Percentiles rank a stretch among this genome's conserved stretches.
phyloP scores from a whole-genome alignment of 2,888 invertebrate species.

The Gortyna flavago region DNA sequence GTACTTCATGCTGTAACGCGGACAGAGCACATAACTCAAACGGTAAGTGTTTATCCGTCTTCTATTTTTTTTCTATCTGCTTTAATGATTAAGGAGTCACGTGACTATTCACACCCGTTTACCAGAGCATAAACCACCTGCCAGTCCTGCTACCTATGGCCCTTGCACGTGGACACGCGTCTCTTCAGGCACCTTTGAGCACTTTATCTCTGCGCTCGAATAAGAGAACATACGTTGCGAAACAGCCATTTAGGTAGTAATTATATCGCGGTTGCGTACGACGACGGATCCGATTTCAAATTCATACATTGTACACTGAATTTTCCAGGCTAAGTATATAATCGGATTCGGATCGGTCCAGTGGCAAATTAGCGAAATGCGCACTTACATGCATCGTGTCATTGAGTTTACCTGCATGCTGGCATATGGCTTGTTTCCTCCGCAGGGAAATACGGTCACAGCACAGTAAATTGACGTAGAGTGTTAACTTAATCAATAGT shows the following conservation, averaged over 20 bases:
- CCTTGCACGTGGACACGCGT: neutral
- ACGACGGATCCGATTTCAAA: neutral
- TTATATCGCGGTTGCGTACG: neutral
- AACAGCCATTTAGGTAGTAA: neutral
- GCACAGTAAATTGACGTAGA: neutral
- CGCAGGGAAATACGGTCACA: neutral
- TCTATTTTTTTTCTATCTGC: neutral
- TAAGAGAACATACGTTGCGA: neutral
- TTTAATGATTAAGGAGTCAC: neutral
- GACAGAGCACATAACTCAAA: neutral
- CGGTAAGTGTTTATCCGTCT: neutral
- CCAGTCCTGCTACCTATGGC: neutral
- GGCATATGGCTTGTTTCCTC: too few species aligned
- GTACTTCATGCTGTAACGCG: neutral
- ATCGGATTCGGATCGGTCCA: neutral
- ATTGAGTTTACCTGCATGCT: neutral
- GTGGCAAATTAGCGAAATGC: neutral
- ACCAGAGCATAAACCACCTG: neutral
- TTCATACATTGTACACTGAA: neutral
- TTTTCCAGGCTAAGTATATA: neutral
- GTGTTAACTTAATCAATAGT: neutral
- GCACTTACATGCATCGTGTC: neutral
- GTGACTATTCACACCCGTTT: neutral
- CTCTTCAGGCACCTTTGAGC: neutral
- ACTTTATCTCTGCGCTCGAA: neutral